phyloP scores from a whole-genome alignment of 2,888 invertebrate genomes.

The Chrysotoxum bicinctum region DNA sequence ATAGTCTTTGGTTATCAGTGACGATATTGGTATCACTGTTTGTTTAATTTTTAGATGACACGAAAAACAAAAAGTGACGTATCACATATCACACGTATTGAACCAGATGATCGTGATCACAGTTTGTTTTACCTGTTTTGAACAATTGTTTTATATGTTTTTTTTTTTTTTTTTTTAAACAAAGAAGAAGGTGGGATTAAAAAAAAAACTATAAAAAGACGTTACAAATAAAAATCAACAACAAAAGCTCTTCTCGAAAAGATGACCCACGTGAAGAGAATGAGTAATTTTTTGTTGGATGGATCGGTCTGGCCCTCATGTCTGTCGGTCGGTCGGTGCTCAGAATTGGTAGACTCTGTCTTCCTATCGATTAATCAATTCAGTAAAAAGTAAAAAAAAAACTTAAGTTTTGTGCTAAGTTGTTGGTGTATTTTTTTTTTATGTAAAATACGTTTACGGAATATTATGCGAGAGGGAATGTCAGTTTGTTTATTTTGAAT shows the following conservation, averaged over 20 bases:
- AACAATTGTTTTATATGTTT: constrained; percentile 11
- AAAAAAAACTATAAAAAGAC: constrained; percentile 18
- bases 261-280: constrained; percentile 68
- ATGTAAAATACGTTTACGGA: constrained; percentile 50
- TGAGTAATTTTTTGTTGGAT: constrained; percentile 50
- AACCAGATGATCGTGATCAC: constrained; percentile 54
- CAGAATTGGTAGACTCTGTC: constrained; percentile 27
- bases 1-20: constrained; percentile 36
- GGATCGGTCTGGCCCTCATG: constrained; percentile 17
- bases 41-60: constrained; percentile 31
- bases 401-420: constrained; percentile 39
- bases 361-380: constrained; percentile 54
- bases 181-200: constrained; percentile 45
- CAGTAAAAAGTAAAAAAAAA: constrained; percentile 29
- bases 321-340: constrained; percentile 19
- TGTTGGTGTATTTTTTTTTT: constrained; percentile 13
- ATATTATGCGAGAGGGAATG: constrained; percentile 52
- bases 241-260: constrained; percentile 28
- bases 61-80: constrained; percentile 26
- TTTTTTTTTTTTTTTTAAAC: constrained; percentile 24
- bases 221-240: constrained; percentile 26
- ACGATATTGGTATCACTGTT: constrained; percentile 47
- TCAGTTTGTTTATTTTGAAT: constrained; percentile 54
- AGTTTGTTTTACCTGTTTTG: constrained; percentile 41
- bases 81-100: constrained; percentile 18